A percentile compares a stretch with the other conserved stretches of the same genome.
Evolutionary conservation across 2,888 invertebrate species (phyloP).

Genomic region (Sminthurinus aureus): DNA sequence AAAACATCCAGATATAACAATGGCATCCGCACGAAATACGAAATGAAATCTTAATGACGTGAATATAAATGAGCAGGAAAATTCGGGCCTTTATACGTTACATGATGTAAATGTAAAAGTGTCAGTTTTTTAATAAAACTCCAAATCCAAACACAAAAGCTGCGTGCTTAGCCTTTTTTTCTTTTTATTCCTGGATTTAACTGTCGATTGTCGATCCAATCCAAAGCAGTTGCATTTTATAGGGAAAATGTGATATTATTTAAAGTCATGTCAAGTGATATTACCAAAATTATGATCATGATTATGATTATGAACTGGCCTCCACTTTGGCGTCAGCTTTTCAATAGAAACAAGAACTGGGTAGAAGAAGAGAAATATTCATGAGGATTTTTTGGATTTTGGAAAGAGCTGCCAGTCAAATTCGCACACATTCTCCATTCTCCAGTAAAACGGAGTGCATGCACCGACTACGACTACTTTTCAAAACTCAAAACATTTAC

Average conservation of each 20-base stretch:
- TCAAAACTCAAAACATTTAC: background rate
- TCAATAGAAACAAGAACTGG: conserved; percentile 34
- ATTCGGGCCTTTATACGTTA: no score
- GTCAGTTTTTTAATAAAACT: no score
- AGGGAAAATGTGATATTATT: background rate
- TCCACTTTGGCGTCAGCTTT: conserved; percentile 18
- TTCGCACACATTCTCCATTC: background rate
- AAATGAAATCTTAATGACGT: no score
- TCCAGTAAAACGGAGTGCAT: no score
- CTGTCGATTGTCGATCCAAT: background rate
- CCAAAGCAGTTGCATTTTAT: background rate
- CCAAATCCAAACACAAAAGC: background rate
- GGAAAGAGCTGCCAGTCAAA: conserved; percentile 25
- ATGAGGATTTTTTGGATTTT: conserved; percentile 8
- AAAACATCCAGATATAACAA: no score
- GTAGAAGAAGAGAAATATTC: conserved; percentile 30
- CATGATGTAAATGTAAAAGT: no score
- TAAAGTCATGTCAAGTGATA: background rate
- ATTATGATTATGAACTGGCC: no score
- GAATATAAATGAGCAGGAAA: no score
- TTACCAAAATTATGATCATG: no score
- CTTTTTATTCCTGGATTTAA: background rate
- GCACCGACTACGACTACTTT: no score
- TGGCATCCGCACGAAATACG: no score
- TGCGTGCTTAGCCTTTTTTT: conserved; percentile 8